Conservation (phyloP, 2,797 vertebrate genomes). For the Sebastolobus alascanus region DNA sequence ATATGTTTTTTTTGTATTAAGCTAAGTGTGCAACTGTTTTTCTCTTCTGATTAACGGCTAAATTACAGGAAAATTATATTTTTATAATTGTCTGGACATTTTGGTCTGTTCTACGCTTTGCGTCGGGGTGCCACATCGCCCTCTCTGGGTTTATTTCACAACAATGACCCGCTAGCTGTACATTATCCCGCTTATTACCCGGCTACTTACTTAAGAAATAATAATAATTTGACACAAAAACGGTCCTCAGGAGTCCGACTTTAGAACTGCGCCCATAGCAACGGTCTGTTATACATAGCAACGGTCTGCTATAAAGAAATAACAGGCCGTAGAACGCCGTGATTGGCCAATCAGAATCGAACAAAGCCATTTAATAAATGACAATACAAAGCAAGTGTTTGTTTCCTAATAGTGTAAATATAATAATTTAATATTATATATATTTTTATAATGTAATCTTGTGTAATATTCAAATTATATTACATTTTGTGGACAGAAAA, state of each 20-base stretch:
- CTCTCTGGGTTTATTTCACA: no score
- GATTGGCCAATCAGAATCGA: no score
- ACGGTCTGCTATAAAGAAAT: no score
- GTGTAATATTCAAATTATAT: neutral
- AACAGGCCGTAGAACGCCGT: no score
- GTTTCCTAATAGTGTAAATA: neutral
- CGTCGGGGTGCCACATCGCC: accelerated
- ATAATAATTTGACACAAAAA: no score
- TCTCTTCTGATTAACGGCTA: neutral
- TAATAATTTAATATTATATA: neutral
- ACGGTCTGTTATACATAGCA: no score
- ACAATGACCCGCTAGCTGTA: no score
- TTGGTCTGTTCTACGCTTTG: neutral
- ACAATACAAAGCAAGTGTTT: neutral
- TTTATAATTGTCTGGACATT: neutral
- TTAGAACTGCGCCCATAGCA: no score
- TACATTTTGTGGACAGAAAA: neutral
- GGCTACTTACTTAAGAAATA: no score
- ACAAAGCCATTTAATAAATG: no score
- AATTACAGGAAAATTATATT: neutral
- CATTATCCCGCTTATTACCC: no score
- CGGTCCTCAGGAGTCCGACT: no score
- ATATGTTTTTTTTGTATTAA: neutral
- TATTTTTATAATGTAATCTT: neutral
- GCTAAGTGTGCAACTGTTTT: neutral